Percentiles rank a stretch among this genome's conserved stretches.
phyloP scores from a whole-genome alignment of 2,888 invertebrate species.

The Amphipyra berbera region DNA sequence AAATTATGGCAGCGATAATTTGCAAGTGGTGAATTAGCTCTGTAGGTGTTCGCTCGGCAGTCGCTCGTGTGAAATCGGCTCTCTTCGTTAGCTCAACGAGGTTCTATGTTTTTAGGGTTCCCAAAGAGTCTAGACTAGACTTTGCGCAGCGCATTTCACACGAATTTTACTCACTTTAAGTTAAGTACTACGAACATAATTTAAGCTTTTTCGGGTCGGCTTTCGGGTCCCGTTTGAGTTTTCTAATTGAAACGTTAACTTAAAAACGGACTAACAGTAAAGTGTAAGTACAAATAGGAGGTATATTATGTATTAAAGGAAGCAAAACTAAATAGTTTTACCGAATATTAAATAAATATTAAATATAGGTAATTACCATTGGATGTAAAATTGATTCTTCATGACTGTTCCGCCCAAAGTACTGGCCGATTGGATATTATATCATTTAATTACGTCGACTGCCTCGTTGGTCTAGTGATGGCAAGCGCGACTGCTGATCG shows the following conservation, averaged over 20 bases:
- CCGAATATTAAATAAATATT: no score
- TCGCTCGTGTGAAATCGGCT: constrained; percentile 17
- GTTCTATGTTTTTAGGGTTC: constrained; percentile 26
- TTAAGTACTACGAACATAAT: constrained; percentile 34
- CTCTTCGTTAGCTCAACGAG: constrained; percentile 27
- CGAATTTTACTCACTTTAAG: constrained; percentile 28
- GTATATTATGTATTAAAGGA: not conserved
- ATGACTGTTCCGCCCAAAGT: no score
- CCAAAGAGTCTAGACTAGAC: constrained; percentile 37
- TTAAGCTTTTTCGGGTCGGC: constrained; percentile 14
- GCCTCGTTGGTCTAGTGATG: no score
- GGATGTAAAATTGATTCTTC: no score
- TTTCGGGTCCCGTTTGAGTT: constrained; percentile 22
- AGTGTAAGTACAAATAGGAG: not conserved
- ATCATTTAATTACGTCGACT: no score
- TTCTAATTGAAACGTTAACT: not conserved
- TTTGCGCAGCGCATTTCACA: constrained; percentile 32
- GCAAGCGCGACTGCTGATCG: no score
- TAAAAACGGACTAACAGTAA: not conserved
- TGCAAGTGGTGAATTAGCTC: constrained; percentile 52
- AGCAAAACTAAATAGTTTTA: no score
- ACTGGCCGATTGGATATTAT: no score
- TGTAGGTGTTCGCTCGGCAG: constrained; percentile 20
- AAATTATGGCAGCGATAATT: constrained; percentile 59
- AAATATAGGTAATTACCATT: no score